These are phyloP conservation scores for Hoplostethus mediterraneus DNA, from an alignment of 2,797 vertebrate species.

Conservation along the genomic window DNA sequence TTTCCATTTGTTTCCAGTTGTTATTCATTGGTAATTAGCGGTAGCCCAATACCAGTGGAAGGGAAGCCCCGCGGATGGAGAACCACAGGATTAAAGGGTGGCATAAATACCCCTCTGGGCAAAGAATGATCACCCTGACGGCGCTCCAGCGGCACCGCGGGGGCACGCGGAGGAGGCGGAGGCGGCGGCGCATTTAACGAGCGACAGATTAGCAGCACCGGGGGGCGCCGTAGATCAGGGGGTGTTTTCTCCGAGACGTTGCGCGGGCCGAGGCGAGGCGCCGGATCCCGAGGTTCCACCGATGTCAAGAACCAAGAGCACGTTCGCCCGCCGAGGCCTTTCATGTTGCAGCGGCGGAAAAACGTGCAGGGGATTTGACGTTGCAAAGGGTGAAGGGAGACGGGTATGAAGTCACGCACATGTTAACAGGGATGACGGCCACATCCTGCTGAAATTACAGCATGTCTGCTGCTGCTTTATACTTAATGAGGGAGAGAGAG, in stretches of 20 bases:
- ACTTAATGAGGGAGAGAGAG: conserved; percentile 72
- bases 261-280: conserved; percentile 52
- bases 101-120: conserved; percentile 76
- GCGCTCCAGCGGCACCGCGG: conserved; percentile 67
- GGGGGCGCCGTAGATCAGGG: conserved; percentile 53
- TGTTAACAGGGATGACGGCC: conserved; percentile 72
- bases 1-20: conserved; percentile 74
- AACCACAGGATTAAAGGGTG: conserved; percentile 72
- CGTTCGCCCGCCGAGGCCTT: conserved; percentile 57
- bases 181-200: conserved; percentile 71
- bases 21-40: conserved; percentile 82
- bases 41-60: conserved; percentile 81
- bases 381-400: conserved; percentile 64
- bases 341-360: conserved; percentile 64
- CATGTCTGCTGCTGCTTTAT: conserved; percentile 75
- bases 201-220: conserved; percentile 66
- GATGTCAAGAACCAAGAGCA: conserved; percentile 47
- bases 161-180: conserved; percentile 69
- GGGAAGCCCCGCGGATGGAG: conserved; percentile 75
- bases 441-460: conserved; percentile 81
- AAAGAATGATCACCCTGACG: conserved; percentile 71
- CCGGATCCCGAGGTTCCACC: conserved; percentile 70
- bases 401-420: conserved; percentile 75
- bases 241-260: conserved; percentile 55
- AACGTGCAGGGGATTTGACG: conserved; percentile 61